These are phyloP conservation scores for Zaprionus camerounensis DNA, from an alignment of 1,140 invertebrate species.

Conservation along the genomic window DNA sequence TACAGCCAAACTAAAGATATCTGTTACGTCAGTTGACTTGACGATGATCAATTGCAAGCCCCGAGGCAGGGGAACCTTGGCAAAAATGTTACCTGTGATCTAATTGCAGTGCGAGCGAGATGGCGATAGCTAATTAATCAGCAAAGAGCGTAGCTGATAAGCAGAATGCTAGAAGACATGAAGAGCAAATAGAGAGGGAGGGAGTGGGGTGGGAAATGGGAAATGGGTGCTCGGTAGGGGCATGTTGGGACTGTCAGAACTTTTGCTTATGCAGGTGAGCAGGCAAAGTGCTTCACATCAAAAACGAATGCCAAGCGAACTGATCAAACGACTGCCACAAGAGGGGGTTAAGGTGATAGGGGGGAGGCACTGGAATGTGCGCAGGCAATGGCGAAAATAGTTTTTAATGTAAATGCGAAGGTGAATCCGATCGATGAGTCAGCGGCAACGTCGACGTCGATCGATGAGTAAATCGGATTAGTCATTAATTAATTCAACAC, in stretches of 20 bases:
- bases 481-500: conserved; percentile 34
- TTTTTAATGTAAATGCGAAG: conserved; percentile 9
- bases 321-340: not conserved
- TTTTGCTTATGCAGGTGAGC: conserved; percentile 8
- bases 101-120: conserved; percentile 13
- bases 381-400: not conserved
- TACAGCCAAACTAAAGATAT: conserved; percentile 15
- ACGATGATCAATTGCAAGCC: conserved; percentile 25
- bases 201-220: not conserved
- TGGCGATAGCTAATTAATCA: conserved; percentile 30
- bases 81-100: conserved; percentile 28
- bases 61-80: conserved; percentile 27
- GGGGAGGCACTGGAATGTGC: not conserved
- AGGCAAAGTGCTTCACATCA: not conserved
- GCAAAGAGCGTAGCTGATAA: conserved; percentile 23
- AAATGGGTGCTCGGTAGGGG: not conserved
- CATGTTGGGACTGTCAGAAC: not conserved
- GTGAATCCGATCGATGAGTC: conserved; percentile 27
- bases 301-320: conserved; percentile 11
- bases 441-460: not conserved
- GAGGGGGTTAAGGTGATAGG: not conserved
- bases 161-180: conserved; percentile 8
- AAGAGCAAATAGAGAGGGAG: not conserved
- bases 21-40: conserved; percentile 26
- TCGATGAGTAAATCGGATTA: conserved; percentile 39